These are phyloP conservation scores for Hyperopisus bebe DNA, from an alignment of 2,113 vertebrate species.

Conservation along the genomic window DNA sequence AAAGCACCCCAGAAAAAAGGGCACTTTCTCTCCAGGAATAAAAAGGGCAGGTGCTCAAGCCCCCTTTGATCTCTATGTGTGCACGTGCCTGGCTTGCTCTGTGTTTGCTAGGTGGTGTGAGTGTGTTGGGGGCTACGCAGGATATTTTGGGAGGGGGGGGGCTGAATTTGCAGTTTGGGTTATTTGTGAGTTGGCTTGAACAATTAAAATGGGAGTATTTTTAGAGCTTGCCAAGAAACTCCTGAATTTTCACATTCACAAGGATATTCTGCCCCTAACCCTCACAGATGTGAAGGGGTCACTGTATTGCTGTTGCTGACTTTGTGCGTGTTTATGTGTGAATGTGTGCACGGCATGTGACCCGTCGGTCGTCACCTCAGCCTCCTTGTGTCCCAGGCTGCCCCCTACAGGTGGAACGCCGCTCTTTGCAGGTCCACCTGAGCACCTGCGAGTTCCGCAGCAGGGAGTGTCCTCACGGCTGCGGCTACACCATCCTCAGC, in stretches of 20 bases:
- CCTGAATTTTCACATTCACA: neutral
- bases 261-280: neutral
- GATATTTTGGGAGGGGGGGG: neutral
- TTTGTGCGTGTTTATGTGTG: conserved; percentile 36
- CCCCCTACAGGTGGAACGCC: conserved; percentile 64
- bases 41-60: too few species aligned
- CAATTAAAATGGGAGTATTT: too few species aligned
- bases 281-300: neutral
- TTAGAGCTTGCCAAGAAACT: neutral
- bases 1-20: too few species aligned
- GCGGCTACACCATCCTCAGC: conserved; percentile 65
- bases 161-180: neutral
- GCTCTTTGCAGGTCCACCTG: conserved; percentile 67
- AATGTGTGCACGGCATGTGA: neutral
- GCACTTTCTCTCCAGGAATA: too few species aligned
- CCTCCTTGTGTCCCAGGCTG: conserved; percentile 55
- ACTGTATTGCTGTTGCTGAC: neutral
- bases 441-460: conserved; percentile 69
- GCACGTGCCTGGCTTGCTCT: too few species aligned
- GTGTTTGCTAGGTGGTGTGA: neutral
- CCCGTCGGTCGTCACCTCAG: neutral
- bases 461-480: conserved; percentile 71
- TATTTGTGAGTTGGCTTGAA: too few species aligned
- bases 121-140: neutral
- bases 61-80: too few species aligned